Base-by-base conservation (phyloP, 2,113 vertebrate genomes). In the Myxocyprinus asiaticus region DNA sequence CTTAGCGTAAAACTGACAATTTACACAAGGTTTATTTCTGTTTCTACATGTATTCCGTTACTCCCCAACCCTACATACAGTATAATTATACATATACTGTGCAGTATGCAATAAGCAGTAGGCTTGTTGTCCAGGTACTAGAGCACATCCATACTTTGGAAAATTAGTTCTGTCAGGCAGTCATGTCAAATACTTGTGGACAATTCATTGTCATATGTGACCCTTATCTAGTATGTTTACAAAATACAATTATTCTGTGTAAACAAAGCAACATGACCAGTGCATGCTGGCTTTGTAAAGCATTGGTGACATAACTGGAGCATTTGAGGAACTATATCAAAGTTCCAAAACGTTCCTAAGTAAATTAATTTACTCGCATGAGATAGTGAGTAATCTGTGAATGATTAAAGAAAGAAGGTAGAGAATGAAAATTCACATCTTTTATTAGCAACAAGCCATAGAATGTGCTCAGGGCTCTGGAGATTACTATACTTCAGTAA, bases 221-320 rank as follows among this genome's bases (percentile, higher is more conserved):
- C 55, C 42, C 55, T 59, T 56, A 56, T 70, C 55, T 11, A 9
- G n/a, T 58, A 53, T 72, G 69, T 59, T 72, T 45, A 72, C 55
- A 45, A 58, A 72, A 72, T 55, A 72, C 55, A 45, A 72, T 42
- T 7, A 9, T 43, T 58, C 22, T 33, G 22, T 33, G 22, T 59
- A 59, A 72, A 72, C 69, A 72, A 14, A 45, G 14, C 68, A 22
- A 12, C 15, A 15, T n/a, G 51, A 22, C 51, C 12, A 14, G 50
- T 43, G 22, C 11, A 15, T 71, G 68, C 33, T 58, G 42, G 43
- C n/a, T 33, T 56, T 43, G 42, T 22, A 69, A n/a, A 67, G 65
- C 5, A 48, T 9, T 10, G 3, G 5, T 10, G n/a, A n/a, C 50
- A 4, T n/a, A 71, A 12, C 51, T 56, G n/a, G 12, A 71, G 68